These are phyloP conservation scores for Orthosia cruda DNA, from an alignment of 2,888 invertebrate species.

Conservation along the genomic window DNA sequence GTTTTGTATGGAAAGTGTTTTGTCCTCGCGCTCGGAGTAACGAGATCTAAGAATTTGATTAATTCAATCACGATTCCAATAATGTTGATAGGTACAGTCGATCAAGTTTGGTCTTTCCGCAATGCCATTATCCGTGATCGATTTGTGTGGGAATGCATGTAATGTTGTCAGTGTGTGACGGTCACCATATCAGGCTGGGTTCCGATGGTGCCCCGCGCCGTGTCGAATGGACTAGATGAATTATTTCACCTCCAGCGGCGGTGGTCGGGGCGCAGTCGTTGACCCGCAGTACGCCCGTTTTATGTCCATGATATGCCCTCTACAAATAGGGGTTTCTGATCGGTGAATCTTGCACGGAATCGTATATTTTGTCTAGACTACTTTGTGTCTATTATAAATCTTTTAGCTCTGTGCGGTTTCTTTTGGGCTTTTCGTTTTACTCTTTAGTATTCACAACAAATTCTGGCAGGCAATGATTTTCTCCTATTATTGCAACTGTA, in stretches of 20 bases:
- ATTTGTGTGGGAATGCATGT: slow-evolving; percentile 63
- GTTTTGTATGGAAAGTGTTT: slow-evolving; percentile 27
- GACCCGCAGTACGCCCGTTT: slow-evolving; percentile 80
- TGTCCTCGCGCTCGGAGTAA: slow-evolving; percentile 29
- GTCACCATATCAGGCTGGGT: slow-evolving; percentile 55
- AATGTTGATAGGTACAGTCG: slow-evolving; percentile 33
- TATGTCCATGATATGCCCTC: slow-evolving; percentile 74
- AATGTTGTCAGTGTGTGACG: slow-evolving; percentile 58
- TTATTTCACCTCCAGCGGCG: slow-evolving; percentile 80
- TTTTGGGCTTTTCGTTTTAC: not conserved
- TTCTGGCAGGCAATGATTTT: not conserved
- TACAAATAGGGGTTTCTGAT: slow-evolving; percentile 68
- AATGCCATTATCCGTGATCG: slow-evolving; percentile 42
- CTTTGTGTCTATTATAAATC: slow-evolving; percentile 7
- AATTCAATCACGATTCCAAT: slow-evolving; percentile 43
- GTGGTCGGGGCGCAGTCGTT: slow-evolving; percentile 83
- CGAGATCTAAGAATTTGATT: slow-evolving; percentile 24
- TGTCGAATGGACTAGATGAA: slow-evolving; percentile 82
- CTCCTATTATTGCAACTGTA: not conserved
- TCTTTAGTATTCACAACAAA: not conserved
- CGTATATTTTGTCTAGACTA: slow-evolving; percentile 16
- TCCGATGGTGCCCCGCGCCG: slow-evolving; percentile 66
- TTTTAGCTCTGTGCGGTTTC: not conserved
- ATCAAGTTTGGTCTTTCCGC: slow-evolving; percentile 48
- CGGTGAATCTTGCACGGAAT: slow-evolving; percentile 34